Evolutionary conservation across 2,888 invertebrate species (phyloP).

Genomic region (Isoperla grammatica): DNA sequence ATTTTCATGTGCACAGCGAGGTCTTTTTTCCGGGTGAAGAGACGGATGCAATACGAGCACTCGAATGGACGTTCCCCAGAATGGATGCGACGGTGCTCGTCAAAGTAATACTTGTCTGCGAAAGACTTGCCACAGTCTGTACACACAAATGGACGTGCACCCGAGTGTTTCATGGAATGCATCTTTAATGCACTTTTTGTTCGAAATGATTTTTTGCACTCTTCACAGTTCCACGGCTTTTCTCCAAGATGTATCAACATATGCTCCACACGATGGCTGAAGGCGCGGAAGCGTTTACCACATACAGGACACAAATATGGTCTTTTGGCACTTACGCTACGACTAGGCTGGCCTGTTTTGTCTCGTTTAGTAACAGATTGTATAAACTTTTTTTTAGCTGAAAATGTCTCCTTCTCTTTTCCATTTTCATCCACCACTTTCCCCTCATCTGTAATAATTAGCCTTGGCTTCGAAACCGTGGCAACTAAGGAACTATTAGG

Average conservation of each 20-base stretch:
- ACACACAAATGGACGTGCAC: conserved; percentile 22
- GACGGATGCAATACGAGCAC: conserved; percentile 24
- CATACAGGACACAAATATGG: conserved; percentile 28
- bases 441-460: neutral
- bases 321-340: conserved; percentile 1
- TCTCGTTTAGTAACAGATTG: no score
- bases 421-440: neutral
- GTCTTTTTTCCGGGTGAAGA: conserved; percentile 29
- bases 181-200: conserved; percentile 27
- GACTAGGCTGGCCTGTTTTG: neutral
- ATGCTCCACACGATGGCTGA: conserved; percentile 33
- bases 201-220: conserved; percentile 28
- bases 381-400: no score
- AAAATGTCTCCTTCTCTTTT: no score
- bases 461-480: neutral
- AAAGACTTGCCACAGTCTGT: conserved; percentile 20
- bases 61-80: conserved; percentile 26
- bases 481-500: neutral
- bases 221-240: conserved; percentile 28
- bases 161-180: conserved; percentile 26
- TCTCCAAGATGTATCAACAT: conserved; percentile 33
- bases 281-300: conserved; percentile 30
- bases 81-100: conserved; percentile 27
- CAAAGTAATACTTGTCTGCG: conserved; percentile 25
- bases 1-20: conserved; percentile 23